A percentile compares a stretch with the other conserved stretches of the same genome.
These are phyloP conservation scores for Phenganax stokvisi DNA, from an alignment of 92 coral and sea anemone species.

Conservation along the genomic window DNA sequence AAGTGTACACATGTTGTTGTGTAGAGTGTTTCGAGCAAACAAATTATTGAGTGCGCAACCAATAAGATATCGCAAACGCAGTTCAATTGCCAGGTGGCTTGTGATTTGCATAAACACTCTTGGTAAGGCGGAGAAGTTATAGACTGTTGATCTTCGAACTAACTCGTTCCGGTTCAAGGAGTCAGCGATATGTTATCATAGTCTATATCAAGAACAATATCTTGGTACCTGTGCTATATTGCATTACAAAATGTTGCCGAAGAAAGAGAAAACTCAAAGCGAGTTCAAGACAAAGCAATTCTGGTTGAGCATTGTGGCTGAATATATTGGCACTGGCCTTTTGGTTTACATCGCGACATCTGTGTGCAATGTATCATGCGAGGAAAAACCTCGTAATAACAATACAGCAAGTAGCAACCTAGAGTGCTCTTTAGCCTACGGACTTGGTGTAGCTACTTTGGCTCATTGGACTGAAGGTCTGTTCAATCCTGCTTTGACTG, in stretches of 20 bases:
- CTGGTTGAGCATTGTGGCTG: constrained; percentile 62
- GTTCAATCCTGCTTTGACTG: constrained; percentile 67
- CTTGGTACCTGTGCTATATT: too few relatives aligned
- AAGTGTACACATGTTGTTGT: not conserved
- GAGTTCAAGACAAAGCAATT: constrained; percentile 37
- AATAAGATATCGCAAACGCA: not conserved
- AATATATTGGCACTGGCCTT: constrained; percentile 60
- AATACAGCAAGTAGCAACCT: constrained; percentile 36
- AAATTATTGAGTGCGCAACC: not conserved
- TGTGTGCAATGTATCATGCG: constrained; percentile 3
- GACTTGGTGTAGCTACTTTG: constrained; percentile 57
- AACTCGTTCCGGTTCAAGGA: constrained; percentile 4
- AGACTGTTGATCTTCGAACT: constrained; percentile 13
- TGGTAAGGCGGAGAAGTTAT: constrained; percentile 15
- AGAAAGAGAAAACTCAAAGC: not conserved
- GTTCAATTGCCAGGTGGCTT: constrained; percentile 1
- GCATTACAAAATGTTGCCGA: not conserved
- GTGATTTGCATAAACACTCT: constrained; percentile 8
- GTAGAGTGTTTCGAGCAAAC: not conserved
- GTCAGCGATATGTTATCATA: not conserved
- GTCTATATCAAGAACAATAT: not conserved
- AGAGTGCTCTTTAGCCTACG: constrained; percentile 68
- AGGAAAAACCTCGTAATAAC: not conserved
- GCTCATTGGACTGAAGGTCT: constrained; percentile 71
- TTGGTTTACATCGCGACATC: constrained; percentile 55